A percentile compares a stretch with the other conserved stretches of the same genome.
phyloP scores from a whole-genome alignment of 2,113 vertebrate genomes.

The Willisornis vidua region DNA sequence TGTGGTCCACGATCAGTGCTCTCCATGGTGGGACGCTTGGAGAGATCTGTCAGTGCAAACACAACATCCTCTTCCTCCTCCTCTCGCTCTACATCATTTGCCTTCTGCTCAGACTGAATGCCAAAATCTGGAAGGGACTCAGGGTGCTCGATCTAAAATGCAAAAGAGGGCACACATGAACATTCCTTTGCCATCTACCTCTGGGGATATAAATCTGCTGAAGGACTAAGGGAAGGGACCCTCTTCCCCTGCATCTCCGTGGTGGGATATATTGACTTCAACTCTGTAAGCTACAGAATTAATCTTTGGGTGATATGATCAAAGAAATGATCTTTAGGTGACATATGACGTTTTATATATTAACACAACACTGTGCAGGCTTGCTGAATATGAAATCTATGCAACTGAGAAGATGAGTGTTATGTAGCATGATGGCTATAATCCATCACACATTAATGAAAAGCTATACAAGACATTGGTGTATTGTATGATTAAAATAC shows the following conservation, averaged over 20 bases:
- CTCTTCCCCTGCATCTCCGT: neutral
- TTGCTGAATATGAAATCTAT: neutral
- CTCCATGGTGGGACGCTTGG: constrained; percentile 65
- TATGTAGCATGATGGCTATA: neutral
- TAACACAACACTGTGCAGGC: neutral
- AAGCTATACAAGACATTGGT: neutral
- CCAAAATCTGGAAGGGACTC: constrained; percentile 81
- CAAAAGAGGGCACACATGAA: neutral
- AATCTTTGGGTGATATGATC: neutral
- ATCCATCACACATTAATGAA: neutral
- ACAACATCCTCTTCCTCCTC: constrained; percentile 61
- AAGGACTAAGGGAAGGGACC: neutral
- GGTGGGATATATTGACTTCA: neutral
- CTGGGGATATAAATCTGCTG: neutral
- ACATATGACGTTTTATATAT: neutral
- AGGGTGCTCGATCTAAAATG: constrained; percentile 81
- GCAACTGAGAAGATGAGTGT: neutral
- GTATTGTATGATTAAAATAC: neutral
- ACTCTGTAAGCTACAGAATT: neutral
- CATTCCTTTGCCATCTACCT: neutral
- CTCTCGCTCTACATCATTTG: constrained; percentile 64
- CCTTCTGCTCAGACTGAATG: constrained; percentile 70
- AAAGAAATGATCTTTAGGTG: neutral
- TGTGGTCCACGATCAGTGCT: constrained; percentile 63
- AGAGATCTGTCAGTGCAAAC: constrained; percentile 69